phyloP scores from a whole-genome alignment of 2,888 invertebrate species.

The Drosophila recens region DNA sequence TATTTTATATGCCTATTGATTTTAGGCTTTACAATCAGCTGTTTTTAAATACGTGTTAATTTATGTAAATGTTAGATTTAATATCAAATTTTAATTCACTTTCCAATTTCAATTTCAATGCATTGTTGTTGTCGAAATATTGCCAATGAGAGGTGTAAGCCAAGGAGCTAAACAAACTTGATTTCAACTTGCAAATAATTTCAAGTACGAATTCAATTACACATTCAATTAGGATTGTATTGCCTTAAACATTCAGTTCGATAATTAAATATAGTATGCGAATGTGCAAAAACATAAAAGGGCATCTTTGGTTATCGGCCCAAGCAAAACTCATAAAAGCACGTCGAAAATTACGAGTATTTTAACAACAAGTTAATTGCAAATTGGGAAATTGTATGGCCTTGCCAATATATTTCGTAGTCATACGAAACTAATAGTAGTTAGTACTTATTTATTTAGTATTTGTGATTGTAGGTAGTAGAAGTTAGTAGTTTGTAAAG shows the following conservation, averaged over 20 bases:
- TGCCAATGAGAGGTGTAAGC: slow-evolving; percentile 46
- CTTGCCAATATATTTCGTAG: slow-evolving; percentile 20
- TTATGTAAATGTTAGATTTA: not conserved
- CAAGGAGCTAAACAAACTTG: slow-evolving; percentile 24
- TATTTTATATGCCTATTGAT: slow-evolving; percentile 35
- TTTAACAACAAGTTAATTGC: slow-evolving; percentile 35
- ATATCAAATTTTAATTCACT: not conserved
- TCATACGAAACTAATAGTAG: slow-evolving; percentile 20
- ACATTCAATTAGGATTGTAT: slow-evolving; percentile 36
- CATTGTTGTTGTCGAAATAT: slow-evolving; percentile 57
- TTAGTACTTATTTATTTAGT: slow-evolving; percentile 1
- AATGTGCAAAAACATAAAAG: slow-evolving; percentile 34
- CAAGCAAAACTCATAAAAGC: slow-evolving; percentile 46
- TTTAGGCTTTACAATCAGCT: slow-evolving; percentile 25
- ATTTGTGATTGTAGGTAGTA: too few relatives aligned
- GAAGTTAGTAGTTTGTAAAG: not conserved
- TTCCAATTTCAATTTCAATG: slow-evolving; percentile 31
- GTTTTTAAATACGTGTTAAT: slow-evolving; percentile 28
- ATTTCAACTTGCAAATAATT: slow-evolving; percentile 32
- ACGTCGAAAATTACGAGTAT: slow-evolving; percentile 37
- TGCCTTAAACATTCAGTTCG: slow-evolving; percentile 30
- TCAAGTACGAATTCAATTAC: slow-evolving; percentile 28
- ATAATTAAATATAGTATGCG: slow-evolving; percentile 33
- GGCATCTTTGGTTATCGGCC: slow-evolving; percentile 6
- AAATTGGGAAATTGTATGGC: slow-evolving; percentile 24